phyloP scores from a whole-genome alignment of 2,113 vertebrate species.

The Equus przewalskii region DNA sequence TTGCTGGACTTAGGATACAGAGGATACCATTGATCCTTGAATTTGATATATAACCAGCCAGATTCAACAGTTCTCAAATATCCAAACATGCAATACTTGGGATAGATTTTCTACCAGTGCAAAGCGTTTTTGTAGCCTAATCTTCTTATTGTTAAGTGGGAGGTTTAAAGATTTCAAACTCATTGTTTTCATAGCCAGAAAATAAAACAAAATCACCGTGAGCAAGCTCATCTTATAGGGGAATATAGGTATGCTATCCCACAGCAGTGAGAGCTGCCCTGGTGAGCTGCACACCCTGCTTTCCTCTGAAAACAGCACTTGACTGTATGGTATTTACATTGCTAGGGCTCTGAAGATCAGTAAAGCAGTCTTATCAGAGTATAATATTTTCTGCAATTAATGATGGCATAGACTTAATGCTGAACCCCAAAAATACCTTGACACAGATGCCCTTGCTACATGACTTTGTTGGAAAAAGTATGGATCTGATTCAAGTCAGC shows the following conservation, averaged over 20 bases:
- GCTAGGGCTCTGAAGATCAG: not conserved
- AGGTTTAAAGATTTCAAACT: not conserved
- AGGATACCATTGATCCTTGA: not conserved
- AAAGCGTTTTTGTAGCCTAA: not conserved
- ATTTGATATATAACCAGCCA: not conserved
- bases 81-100: not conserved
- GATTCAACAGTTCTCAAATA: not conserved
- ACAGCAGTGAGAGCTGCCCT: not conserved
- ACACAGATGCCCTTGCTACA: not conserved
- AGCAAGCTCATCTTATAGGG: not conserved
- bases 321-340: not conserved
- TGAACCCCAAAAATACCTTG: not conserved
- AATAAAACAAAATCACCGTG: not conserved
- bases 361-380: not conserved
- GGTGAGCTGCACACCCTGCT: fast-evolving
- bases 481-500: not conserved
- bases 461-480: not conserved
- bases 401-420: not conserved
- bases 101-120: not conserved
- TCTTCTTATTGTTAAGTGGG: not conserved
- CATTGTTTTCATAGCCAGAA: not conserved
- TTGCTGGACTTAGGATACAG: not conserved
- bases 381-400: not conserved
- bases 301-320: not conserved
- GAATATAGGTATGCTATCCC: not conserved